phyloP scores from a whole-genome alignment of 2,888 invertebrate genomes.

The Bedellia somnulentella region DNA sequence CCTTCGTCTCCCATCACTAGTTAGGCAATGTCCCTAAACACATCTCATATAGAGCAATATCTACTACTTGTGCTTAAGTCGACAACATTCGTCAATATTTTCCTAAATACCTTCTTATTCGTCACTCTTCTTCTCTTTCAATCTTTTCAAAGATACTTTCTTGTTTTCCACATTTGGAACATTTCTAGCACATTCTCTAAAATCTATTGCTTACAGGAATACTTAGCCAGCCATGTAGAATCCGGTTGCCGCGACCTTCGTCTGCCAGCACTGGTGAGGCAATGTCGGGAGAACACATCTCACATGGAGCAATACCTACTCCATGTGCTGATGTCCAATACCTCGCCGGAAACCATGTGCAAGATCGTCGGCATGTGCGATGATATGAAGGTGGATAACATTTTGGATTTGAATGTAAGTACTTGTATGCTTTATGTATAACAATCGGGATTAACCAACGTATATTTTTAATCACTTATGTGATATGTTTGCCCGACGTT shows the following conservation, averaged over 20 bases:
- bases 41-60: too few relatives aligned
- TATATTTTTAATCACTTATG: too few relatives aligned
- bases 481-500: too few relatives aligned
- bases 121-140: neutral
- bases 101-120: neutral
- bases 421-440: too few relatives aligned
- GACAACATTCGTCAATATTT: too few relatives aligned
- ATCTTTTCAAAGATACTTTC: neutral
- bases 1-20: too few relatives aligned
- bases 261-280: conserved; percentile 63
- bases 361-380: conserved; percentile 83
- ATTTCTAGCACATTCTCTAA: too few relatives aligned
- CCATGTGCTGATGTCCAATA: conserved; percentile 80
- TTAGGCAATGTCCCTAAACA: too few relatives aligned
- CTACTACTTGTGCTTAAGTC: too few relatives aligned
- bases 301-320: conserved; percentile 73
- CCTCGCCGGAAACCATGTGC: conserved; percentile 84
- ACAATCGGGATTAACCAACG: too few relatives aligned
- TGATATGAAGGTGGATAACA: conserved; percentile 67
- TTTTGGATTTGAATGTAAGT: conserved; percentile 53
- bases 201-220: conserved; percentile 71
- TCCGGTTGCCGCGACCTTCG: conserved; percentile 79
- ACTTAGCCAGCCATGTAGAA: conserved; percentile 76
- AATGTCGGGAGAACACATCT: conserved; percentile 66
- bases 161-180: too few relatives aligned